phyloP scores from a whole-genome alignment of 2,888 invertebrate species.

The Rhorus exstirpatorius region DNA sequence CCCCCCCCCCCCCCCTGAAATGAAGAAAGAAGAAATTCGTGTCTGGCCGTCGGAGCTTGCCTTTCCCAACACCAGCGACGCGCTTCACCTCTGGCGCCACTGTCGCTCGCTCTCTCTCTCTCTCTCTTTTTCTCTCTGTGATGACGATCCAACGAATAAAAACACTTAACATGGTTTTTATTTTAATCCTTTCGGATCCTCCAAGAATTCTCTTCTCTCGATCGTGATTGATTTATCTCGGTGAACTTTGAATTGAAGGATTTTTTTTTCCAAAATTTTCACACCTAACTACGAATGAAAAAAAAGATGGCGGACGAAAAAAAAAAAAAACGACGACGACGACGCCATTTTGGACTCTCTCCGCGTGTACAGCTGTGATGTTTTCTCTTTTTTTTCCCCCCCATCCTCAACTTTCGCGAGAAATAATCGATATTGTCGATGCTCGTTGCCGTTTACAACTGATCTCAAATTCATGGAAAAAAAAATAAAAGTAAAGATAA shows the following conservation, averaged over 20 bases:
- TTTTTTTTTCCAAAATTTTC: not conserved
- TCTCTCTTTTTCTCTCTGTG: no score
- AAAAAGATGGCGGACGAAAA: not conserved
- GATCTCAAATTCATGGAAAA: constrained; percentile 65
- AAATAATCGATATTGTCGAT: not conserved
- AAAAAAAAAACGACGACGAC: constrained; percentile 20
- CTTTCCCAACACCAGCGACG: constrained; percentile 15
- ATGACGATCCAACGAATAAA: constrained; percentile 31
- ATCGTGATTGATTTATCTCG: not conserved
- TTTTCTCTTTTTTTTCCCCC: not conserved
- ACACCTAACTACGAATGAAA: not conserved
- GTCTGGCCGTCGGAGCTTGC: constrained; percentile 22
- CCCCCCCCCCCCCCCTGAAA: constrained; percentile 6
- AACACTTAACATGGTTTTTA: constrained; percentile 14
- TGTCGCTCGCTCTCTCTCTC: not conserved
- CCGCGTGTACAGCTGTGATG: not conserved
- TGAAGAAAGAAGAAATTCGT: constrained; percentile 20
- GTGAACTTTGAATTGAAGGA: no score
- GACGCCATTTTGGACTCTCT: constrained; percentile 49
- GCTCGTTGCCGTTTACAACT: constrained; percentile 49
- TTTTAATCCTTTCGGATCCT: not conserved
- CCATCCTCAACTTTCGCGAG: not conserved
- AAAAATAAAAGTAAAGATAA: not conserved
- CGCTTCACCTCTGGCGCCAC: constrained; percentile 38
- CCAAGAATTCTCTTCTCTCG: not conserved